These are phyloP conservation scores for Serilophus lunatus DNA, from an alignment of 2,113 vertebrate genomes.

Conservation along the genomic window DNA sequence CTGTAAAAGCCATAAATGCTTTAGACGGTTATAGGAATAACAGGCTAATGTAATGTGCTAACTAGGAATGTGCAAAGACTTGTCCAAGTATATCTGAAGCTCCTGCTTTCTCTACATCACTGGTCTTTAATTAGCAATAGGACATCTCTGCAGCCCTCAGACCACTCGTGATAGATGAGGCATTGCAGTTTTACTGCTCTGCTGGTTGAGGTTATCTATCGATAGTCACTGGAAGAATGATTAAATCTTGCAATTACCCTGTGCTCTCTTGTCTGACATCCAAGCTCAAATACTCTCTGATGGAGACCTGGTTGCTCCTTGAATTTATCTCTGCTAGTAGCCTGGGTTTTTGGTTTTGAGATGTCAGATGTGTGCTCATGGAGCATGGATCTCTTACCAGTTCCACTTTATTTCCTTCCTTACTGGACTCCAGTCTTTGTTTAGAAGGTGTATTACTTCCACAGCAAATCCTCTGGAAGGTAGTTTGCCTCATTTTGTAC, in stretches of 20 bases:
- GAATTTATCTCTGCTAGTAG: neutral
- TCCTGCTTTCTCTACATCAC: conserved; percentile 4
- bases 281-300: neutral
- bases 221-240: neutral
- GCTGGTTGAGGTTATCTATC: conserved; percentile 12
- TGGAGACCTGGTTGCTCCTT: neutral
- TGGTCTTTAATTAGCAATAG: neutral
- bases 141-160: neutral
- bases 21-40: conserved; percentile 5
- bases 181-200: neutral
- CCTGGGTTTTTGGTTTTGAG: neutral
- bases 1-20: conserved; percentile 18
- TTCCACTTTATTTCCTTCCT: neutral
- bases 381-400: neutral
- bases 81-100: neutral
- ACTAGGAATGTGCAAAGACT: neutral
- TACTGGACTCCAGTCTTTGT: neutral
- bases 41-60: neutral
- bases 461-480: neutral
- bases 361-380: neutral
- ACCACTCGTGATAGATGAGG: neutral
- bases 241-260: conserved; percentile 25
- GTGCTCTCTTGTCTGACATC: conserved; percentile 20
- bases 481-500: neutral
- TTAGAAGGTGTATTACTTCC: neutral